Base-by-base conservation (phyloP, 37 sponge, comb jelly and placozoan species). In the Crambe crambe region DNA sequence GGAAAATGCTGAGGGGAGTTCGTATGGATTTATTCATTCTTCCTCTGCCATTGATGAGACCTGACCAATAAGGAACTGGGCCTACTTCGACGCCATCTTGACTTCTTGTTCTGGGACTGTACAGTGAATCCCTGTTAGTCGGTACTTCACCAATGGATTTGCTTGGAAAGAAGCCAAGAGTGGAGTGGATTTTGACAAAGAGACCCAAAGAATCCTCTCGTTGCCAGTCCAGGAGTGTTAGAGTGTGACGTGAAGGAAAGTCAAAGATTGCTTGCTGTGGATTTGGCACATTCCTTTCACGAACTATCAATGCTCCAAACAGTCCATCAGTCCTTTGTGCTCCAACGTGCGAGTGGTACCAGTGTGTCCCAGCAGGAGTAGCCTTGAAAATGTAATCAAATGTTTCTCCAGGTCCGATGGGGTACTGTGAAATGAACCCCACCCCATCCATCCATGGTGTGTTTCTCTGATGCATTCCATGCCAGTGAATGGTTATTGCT, bases 321-420 rank as follows among this genome's bases (percentile, higher is more conserved):
- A 85, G 72, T 40, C 93, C 93, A 25, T 88, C 86, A 42, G 89
- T 85, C 61, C 89, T 43, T 62, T 92, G 86, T 37, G 81, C 78
- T 21, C 86, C 89, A 31, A 61, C 73, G 74, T 92, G 93, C 1
- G 93, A 80, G 43, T 92, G 93, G 64, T 92, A 92, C 93, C 93
- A 92, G 79, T 80, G 77, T 20, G 93, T 92, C 0, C 93, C 93
- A 56, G 85, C 42, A 25, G 80, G 85, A 20, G 34, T 58, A 8
- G 86, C 85, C 30, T 41, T 77, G 62, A 92, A 92, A 9, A 47
- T 71, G 75, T 92, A 92, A 2, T 42, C 68, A 57, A 85, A 92
- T 17, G 44, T 67, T 39, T 63, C 60, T 3, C 43, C 73, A 20
- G 93, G 73, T 25, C 20, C 29, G n/a, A 92, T 92, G n/a, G 81